phyloP scores from a whole-genome alignment of 2,888 invertebrate genomes.

The Erannis defoliaria region DNA sequence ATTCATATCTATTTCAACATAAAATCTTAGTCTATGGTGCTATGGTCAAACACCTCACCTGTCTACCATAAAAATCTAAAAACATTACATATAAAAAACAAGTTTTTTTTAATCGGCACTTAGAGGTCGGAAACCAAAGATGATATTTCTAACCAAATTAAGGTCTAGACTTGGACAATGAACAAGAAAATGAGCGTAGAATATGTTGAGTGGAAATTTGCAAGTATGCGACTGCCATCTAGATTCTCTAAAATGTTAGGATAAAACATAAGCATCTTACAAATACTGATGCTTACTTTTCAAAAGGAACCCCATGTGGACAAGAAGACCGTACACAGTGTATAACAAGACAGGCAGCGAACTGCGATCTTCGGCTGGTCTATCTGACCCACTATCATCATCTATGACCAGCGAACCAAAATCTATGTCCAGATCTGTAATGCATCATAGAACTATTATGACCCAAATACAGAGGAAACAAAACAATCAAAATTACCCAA shows the following conservation, averaged over 20 bases:
- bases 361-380: constrained; percentile 64
- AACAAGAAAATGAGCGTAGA: background rate
- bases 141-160: no score
- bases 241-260: background rate
- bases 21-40: no score
- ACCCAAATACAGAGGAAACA: background rate
- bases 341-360: constrained; percentile 80
- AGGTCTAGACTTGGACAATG: no score
- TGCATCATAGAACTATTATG: constrained; percentile 50
- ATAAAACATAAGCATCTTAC: constrained; percentile 52
- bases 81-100: background rate
- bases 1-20: no score
- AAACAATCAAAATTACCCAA: background rate
- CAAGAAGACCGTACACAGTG: constrained; percentile 81
- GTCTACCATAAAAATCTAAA: background rate
- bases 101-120: no score
- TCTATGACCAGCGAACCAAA: constrained; percentile 76
- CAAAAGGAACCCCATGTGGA: constrained; percentile 82
- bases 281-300: constrained; percentile 81
- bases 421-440: constrained; percentile 83
- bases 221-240: background rate
- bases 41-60: background rate
- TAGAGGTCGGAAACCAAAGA: no score
- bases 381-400: constrained; percentile 67
- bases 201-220: background rate